A percentile compares a stretch with the other conserved stretches of the same genome.
Conservation (phyloP, 2,113 vertebrate genomes). For the Cephalopterus ornatus region DNA sequence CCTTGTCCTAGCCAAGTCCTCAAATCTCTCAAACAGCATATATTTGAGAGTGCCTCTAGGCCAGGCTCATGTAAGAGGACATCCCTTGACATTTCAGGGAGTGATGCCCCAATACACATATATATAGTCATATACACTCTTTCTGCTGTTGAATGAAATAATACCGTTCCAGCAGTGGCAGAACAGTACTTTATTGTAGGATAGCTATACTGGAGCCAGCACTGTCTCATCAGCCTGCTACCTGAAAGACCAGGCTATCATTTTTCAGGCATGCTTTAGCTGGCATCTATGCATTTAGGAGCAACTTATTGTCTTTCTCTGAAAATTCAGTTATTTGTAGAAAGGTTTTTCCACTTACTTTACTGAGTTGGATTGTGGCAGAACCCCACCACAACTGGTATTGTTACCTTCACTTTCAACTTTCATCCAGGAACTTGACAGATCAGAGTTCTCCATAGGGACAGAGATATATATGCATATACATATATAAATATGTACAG, state of each 20-base stretch:
- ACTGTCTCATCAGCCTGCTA: not conserved
- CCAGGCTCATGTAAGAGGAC: not conserved
- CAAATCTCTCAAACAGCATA: rapidly evolving
- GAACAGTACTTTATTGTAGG: not conserved
- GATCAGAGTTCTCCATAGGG: not conserved
- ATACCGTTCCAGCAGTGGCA: not conserved
- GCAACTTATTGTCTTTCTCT: not conserved
- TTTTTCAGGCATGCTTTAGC: not conserved
- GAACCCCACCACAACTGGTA: not conserved
- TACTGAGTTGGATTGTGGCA: not conserved
- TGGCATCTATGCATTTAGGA: not conserved
- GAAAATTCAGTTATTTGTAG: not conserved
- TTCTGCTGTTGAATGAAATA: not conserved
- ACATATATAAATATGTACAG: too few relatives aligned
- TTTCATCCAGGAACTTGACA: not conserved
- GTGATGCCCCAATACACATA: not conserved
- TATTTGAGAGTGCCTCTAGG: not conserved
- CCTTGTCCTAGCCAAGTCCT: not conserved
- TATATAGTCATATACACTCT: not conserved
- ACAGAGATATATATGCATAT: too few relatives aligned
- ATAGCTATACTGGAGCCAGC: not conserved
- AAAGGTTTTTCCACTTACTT: not conserved
- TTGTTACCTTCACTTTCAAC: not conserved
- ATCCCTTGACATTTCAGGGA: not conserved
- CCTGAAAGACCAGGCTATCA: not conserved